Percentiles rank a stretch among this genome's conserved stretches.
Evolutionary conservation across 2,797 vertebrate species (phyloP).

Genomic region (Eulemur coronatus): DNA sequence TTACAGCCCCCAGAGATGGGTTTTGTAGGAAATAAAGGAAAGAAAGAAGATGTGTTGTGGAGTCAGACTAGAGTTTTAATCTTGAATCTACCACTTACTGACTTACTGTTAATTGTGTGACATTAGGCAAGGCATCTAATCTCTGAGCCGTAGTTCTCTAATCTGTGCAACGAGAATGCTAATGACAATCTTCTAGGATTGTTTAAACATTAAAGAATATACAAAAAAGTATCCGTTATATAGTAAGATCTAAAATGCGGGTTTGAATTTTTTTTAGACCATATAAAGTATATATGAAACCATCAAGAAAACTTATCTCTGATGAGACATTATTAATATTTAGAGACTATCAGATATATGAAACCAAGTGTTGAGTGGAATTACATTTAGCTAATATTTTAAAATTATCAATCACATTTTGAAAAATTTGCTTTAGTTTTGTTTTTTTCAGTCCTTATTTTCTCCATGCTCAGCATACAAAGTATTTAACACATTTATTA

Average conservation of each 20-base stretch:
- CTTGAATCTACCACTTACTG: not conserved
- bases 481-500: constrained; percentile 19
- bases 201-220: not conserved
- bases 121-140: not conserved
- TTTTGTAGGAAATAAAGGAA: not conserved
- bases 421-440: constrained; percentile 1
- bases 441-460: not conserved
- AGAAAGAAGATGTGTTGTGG: not conserved
- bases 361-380: not conserved
- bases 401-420: not conserved
- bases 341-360: not conserved
- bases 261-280: not conserved
- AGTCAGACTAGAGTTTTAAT: not conserved
- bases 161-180: not conserved
- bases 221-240: not conserved
- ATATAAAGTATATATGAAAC: not conserved
- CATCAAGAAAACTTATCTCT: not conserved
- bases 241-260: not conserved
- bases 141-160: not conserved
- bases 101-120: not conserved
- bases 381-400: not conserved
- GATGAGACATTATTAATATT: not conserved
- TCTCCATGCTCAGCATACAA: not conserved
- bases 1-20: not conserved
- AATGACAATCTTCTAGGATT: not conserved